Percentiles rank a stretch among this genome's conserved stretches.
Conservation (phyloP, 2,113 vertebrate genomes). For the Gambusia affinis region DNA sequence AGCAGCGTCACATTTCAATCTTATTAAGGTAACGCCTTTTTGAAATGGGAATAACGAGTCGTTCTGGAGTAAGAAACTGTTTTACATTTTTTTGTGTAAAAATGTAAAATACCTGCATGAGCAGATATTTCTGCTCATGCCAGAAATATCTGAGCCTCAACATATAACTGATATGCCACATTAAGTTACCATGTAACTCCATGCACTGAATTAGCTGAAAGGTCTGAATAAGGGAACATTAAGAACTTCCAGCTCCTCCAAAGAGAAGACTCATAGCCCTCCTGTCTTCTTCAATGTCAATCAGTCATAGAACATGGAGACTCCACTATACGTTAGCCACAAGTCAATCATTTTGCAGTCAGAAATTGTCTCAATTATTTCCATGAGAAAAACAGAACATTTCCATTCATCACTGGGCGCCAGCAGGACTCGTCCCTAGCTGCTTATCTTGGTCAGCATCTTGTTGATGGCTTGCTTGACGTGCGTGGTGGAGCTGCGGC, state of each 20-base stretch:
- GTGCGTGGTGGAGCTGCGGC: constrained; percentile 96
- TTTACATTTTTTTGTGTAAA: no score
- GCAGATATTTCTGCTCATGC: neutral
- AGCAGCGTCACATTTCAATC: no score
- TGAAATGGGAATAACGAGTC: neutral
- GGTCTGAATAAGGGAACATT: neutral
- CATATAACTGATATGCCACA: neutral
- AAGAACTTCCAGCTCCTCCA: neutral
- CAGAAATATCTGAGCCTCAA: neutral
- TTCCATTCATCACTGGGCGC: neutral
- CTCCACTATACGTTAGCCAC: no score
- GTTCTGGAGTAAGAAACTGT: no score
- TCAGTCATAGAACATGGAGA: neutral
- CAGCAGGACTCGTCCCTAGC: constrained; percentile 74
- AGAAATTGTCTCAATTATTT: constrained; percentile 22
- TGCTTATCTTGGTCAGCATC: constrained; percentile 99
- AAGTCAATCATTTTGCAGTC: neutral
- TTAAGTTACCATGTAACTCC: neutral
- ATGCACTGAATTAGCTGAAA: neutral
- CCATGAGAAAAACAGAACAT: constrained; percentile 12
- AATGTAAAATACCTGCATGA: no score
- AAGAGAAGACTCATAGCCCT: neutral
- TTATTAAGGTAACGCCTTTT: neutral
- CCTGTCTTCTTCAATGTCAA: neutral
- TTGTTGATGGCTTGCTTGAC: constrained; percentile 99